Evolutionary conservation across 2,888 invertebrate genomes (phyloP), one percentile per base, ranked within the genome.

Genomic region (Aphidoletes aphidimyza): DNA sequence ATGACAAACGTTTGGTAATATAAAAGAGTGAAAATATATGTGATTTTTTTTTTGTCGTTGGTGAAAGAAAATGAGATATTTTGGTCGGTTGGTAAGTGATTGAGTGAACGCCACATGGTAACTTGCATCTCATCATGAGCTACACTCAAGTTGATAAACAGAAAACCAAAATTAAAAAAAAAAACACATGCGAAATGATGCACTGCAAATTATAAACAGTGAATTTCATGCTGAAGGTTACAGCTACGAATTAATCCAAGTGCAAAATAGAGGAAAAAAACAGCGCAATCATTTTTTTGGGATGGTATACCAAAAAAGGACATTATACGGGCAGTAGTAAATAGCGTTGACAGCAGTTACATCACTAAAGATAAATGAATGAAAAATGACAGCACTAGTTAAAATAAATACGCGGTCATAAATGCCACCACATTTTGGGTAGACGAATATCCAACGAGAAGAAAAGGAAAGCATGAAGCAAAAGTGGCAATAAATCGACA

Each of bases 371-470:
- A 81, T 81, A 37, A 81, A 81, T 81, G 81, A 81, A 81, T 81
- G 37, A n/a, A 17, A 81, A 81, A 81, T 81, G 81, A 37, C 39
- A 81, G 37, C 36, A 81, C 22, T 81, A 37, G 81, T 81, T 81
- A 81, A 81, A 37, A 37, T 81, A 37, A 81, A 81, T 81, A 81
- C 36, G 81, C 30, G 81, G 81, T 81, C 37, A 81, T 81, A 81
- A 81, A 37, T 81, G 37, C 22, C 39, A 37, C 37, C 81, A 22
- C 81, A 30, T 69, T 69, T 34, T 69, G 54, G 3, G 30, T 30
- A 69, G 11, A 11, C n/a, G n/a, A n/a, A n/a, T n/a, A n/a, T n/a
- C n/a, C n/a, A n/a, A n/a, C n/a, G n/a, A n/a, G n/a, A n/a, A n/a
- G n/a, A n/a, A n/a, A 69, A 69, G 17, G 2, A 69, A 69, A 30